Evolutionary conservation across 1,140 invertebrate genomes (phyloP).

Genomic region (Drosophila pandora): DNA sequence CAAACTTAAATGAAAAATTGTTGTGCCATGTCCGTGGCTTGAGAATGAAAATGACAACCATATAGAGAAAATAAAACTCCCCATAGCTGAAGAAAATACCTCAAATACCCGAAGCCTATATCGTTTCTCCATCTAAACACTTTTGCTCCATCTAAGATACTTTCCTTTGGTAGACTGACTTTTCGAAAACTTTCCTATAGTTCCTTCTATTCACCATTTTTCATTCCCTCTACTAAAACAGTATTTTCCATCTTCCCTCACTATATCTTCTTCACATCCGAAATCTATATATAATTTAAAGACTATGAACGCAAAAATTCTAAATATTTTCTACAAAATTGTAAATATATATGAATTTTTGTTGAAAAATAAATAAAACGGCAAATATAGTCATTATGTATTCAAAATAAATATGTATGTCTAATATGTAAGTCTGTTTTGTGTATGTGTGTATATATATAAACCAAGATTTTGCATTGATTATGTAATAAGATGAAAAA

Average conservation of each 20-base stretch:
- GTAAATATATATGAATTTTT: conserved; percentile 81
- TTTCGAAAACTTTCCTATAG: conserved; percentile 32
- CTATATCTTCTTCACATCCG: conserved; percentile 18
- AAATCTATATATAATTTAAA: conserved; percentile 30
- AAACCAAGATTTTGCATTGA: conserved; percentile 55
- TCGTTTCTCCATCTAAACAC: background rate
- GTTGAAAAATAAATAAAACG: conserved; percentile 31
- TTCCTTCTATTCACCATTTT: conserved; percentile 43
- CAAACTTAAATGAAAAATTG: conserved; percentile 33
- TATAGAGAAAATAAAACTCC: conserved; percentile 45
- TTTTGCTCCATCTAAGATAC: conserved; percentile 8
- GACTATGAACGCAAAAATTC: conserved; percentile 64
- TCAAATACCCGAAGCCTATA: conserved; percentile 44
- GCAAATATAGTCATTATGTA: conserved; percentile 75
- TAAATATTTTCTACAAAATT: conserved; percentile 74
- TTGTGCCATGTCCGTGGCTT: conserved; percentile 76
- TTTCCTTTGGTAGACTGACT: conserved; percentile 59
- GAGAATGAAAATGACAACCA: conserved; percentile 45
- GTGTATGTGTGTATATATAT: conserved; percentile 56
- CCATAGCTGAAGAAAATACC: conserved; percentile 73
- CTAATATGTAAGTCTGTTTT: conserved; percentile 65
- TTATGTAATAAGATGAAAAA: conserved; percentile 43
- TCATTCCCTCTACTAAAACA: conserved; percentile 35
- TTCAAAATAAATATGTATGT: conserved; percentile 46
- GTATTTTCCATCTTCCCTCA: conserved; percentile 50